Conservation (phyloP, 2,113 vertebrate genomes). For the Petrocephalus microphthalmus region DNA sequence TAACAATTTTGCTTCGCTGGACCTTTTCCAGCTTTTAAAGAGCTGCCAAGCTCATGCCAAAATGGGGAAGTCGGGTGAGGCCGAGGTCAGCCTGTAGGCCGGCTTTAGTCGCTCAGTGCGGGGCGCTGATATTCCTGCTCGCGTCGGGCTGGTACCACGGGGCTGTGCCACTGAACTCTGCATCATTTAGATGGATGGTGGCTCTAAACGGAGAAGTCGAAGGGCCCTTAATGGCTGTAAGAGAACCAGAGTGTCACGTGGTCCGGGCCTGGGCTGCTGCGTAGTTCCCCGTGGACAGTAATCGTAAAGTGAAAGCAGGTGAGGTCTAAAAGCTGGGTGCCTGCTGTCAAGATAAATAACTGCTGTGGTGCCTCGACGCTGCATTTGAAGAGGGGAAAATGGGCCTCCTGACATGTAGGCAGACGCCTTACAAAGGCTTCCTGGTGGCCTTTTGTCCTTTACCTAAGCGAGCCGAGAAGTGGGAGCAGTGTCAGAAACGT, state of each 20-base stretch:
- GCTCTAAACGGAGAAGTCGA: background rate
- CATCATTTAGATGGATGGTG: background rate
- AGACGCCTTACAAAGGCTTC: conserved; percentile 9
- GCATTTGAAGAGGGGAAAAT: background rate
- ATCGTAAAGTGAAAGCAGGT: background rate
- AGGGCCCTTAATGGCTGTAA: background rate
- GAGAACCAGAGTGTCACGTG: background rate
- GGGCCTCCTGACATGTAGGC: background rate
- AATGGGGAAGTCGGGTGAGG: background rate
- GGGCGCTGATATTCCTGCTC: background rate
- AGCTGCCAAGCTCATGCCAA: background rate
- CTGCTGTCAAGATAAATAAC: background rate
- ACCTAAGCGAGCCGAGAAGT: background rate
- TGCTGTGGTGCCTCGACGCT: background rate
- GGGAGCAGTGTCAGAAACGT: background rate
- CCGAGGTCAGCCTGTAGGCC: background rate
- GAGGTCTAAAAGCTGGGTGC: background rate
- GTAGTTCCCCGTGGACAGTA: background rate
- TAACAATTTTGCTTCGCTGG: background rate
- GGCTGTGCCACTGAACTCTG: background rate
- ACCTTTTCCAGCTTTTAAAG: background rate
- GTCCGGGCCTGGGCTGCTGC: background rate
- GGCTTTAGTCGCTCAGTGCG: background rate
- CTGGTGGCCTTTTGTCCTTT: conserved; percentile 9
- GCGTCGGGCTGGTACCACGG: background rate